A percentile compares a stretch with the other conserved stretches of the same genome.
Conservation (phyloP, 1,140 invertebrate species). For the Brachionus calyciflorus region DNA sequence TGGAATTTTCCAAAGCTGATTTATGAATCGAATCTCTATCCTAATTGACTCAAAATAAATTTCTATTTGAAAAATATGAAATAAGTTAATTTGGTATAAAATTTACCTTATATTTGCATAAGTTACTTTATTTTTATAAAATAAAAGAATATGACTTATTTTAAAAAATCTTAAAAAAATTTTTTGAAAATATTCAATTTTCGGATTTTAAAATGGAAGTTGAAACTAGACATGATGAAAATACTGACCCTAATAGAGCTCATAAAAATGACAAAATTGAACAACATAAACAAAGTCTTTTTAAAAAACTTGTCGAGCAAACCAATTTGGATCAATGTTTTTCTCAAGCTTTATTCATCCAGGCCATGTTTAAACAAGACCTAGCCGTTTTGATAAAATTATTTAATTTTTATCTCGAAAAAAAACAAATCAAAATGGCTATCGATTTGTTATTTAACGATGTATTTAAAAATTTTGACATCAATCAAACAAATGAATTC, state of each 20-base stretch:
- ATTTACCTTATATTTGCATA: no score
- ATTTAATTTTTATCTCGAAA: slow-evolving; percentile 8
- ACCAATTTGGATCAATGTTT: slow-evolving; percentile 10
- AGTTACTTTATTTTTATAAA: no score
- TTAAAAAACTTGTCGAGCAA: not conserved
- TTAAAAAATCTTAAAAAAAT: no score
- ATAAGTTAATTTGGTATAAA: no score
- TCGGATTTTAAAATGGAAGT: slow-evolving; percentile 34
- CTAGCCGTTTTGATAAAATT: not conserved
- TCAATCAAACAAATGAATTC: not conserved
- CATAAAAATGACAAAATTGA: not conserved
- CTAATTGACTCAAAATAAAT: no score
- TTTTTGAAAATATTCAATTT: no score
- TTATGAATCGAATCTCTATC: no score
- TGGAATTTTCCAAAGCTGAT: no score
- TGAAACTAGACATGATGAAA: not conserved
- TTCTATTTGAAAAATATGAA: no score
- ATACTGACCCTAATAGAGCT: not conserved
- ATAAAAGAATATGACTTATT: no score
- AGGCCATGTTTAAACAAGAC: slow-evolving; percentile 25
- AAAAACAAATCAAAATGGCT: not conserved
- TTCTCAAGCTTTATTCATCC: slow-evolving; percentile 23
- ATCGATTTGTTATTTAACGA: not conserved
- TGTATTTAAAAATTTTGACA: slow-evolving; percentile 7
- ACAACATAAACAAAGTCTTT: slow-evolving; percentile 8